Base-by-base conservation (phyloP, 2,113 vertebrate genomes). In the Pelusios castaneus region DNA sequence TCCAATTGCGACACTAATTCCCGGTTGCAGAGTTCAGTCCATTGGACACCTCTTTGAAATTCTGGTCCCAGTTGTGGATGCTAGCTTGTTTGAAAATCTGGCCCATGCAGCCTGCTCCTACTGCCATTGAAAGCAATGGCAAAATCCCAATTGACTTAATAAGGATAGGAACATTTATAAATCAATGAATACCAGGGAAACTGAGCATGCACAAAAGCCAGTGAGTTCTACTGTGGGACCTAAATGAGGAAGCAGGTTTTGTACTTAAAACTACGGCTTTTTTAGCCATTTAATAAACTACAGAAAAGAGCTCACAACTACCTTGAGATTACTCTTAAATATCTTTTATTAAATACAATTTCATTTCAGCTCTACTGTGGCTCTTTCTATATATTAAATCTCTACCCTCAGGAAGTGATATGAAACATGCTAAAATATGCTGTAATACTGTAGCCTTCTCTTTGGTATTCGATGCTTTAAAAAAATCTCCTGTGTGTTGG, bases 111-210 rank as follows among this genome's bases (percentile, higher is more conserved):
- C 38, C 78, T 80, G 80, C 27, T 86, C 80, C 55, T n/a, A 27
- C 88, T 96, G 49, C 55, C 91, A n/a, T 2, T 83, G 84, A 84
- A 91, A 87, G 94, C 91, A 87, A 73, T 41, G 31, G 77, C 0
- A 0, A 89, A 0, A 7, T 70, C 88, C 95, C 94, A 89, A 94
- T 87, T 96, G 94, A 94, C 93, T 95, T 95, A 95, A 97, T 73
- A 80, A 80, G 89, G 76, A 47, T 86, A 93, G 79, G 55, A 82
- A 83, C n/a, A 87, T 96, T 93, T 93, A 86, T 95, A 96, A 95
- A 95, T 87, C 92, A 86, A 88, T 91, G 88, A 85, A 89, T 95
- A 77, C 88, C 83, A 92, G 73, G 84, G 88, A 92, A 90, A 87
- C n/a, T 93, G 83, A 85, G 77, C 91, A 93, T n/a, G 80, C 13